phyloP scores from a whole-genome alignment of 2,113 vertebrate species.

The Tauraco erythrolophus region DNA sequence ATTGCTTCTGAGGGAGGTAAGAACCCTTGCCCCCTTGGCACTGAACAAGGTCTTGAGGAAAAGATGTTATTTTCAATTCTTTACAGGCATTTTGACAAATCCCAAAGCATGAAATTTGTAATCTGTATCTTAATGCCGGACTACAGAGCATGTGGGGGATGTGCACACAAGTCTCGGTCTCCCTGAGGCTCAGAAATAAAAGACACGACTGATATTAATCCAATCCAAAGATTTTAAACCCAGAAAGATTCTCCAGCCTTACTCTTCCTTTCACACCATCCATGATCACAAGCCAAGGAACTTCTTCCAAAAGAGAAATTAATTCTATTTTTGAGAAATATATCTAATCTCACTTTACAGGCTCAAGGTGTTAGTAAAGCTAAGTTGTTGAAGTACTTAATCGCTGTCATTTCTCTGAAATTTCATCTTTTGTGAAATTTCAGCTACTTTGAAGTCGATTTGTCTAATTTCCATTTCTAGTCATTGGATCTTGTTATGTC shows the following conservation, averaged over 20 bases:
- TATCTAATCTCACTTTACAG: background rate
- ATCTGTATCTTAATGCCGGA: background rate
- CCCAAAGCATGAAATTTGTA: background rate
- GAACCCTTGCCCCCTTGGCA: background rate
- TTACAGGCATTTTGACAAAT: background rate
- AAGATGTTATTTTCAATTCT: background rate
- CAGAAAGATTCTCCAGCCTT: background rate
- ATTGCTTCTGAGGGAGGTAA: background rate
- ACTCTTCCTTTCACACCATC: background rate
- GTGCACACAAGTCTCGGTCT: background rate
- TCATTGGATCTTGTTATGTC: slow-evolving; percentile 24
- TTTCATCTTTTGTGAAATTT: background rate
- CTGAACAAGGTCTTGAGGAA: fast-evolving
- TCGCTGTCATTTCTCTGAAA: background rate
- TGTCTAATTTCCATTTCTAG: slow-evolving; percentile 39
- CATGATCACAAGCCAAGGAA: background rate
- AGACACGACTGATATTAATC: background rate
- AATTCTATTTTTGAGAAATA: background rate
- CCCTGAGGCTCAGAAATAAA: background rate
- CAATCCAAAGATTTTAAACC: background rate
- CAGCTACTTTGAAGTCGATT: slow-evolving; percentile 7
- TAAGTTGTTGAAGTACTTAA: background rate
- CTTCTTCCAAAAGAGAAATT: background rate
- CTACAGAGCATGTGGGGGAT: background rate
- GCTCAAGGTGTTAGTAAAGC: slow-evolving; percentile 6